Evolutionary conservation across 2,113 vertebrate species (phyloP).

Genomic region (Nipponia nippon): DNA sequence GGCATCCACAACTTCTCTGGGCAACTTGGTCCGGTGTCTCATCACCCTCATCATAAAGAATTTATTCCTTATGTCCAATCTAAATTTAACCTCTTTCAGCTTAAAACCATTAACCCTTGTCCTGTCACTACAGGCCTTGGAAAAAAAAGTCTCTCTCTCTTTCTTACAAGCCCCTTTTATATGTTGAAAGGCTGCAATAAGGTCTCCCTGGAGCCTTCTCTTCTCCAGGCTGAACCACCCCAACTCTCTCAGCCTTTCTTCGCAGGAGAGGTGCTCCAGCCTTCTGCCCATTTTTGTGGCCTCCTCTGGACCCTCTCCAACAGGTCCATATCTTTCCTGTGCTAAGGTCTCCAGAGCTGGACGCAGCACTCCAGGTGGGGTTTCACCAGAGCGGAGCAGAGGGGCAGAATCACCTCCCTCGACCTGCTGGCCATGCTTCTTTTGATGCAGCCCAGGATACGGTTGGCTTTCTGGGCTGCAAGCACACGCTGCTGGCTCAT

Average conservation of each 20-base stretch:
- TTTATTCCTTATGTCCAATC: no score
- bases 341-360: neutral
- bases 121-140: neutral
- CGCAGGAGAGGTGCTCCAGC: neutral
- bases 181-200: fast-evolving
- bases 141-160: neutral
- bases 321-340: neutral
- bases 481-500: neutral
- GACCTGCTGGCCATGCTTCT: neutral
- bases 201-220: neutral
- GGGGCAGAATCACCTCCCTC: neutral
- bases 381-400: neutral
- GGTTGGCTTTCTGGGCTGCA: neutral
- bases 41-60: neutral
- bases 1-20: neutral
- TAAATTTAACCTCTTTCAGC: neutral
- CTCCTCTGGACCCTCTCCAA: neutral
- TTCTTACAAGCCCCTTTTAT: neutral
- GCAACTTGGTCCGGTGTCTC: neutral
- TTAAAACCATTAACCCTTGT: neutral
- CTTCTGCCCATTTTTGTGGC: neutral
- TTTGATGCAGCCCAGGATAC: neutral
- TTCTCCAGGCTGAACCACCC: neutral
- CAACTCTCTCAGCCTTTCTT: neutral
- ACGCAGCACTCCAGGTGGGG: neutral